These are phyloP conservation scores for Loriculus beryllinus DNA, from an alignment of 2,797 vertebrate genomes.

Conservation along the genomic window DNA sequence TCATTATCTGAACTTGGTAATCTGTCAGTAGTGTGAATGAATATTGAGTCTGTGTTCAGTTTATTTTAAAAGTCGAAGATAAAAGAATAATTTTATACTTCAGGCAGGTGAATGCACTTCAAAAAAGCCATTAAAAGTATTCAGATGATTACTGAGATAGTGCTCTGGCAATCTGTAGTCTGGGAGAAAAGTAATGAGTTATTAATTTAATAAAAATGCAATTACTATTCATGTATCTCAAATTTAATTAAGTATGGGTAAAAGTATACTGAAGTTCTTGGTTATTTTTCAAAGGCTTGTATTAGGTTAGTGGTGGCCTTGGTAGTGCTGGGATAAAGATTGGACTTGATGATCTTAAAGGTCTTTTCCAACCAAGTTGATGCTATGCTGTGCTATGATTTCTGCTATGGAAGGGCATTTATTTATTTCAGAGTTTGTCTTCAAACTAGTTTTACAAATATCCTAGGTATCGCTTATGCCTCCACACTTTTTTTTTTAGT, in stretches of 20 bases:
- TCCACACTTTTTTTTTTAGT: background rate
- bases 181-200: background rate
- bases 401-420: background rate
- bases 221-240: background rate
- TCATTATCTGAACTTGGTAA: background rate
- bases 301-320: background rate
- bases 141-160: background rate
- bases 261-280: background rate
- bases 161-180: background rate
- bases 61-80: background rate
- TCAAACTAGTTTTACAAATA: background rate
- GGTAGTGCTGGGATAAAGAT: too few relatives aligned
- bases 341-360: too few relatives aligned
- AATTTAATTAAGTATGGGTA: background rate
- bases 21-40: background rate
- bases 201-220: background rate
- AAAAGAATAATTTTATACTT: background rate
- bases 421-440: background rate
- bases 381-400: background rate
- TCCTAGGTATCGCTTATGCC: background rate
- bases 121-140: background rate
- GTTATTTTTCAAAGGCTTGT: background rate
- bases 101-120: background rate
- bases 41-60: background rate
- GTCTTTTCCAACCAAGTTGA: too few relatives aligned